These are phyloP conservation scores for Cremastinae sp. DNA, from an alignment of 2,888 invertebrate genomes.

Conservation along the genomic window DNA sequence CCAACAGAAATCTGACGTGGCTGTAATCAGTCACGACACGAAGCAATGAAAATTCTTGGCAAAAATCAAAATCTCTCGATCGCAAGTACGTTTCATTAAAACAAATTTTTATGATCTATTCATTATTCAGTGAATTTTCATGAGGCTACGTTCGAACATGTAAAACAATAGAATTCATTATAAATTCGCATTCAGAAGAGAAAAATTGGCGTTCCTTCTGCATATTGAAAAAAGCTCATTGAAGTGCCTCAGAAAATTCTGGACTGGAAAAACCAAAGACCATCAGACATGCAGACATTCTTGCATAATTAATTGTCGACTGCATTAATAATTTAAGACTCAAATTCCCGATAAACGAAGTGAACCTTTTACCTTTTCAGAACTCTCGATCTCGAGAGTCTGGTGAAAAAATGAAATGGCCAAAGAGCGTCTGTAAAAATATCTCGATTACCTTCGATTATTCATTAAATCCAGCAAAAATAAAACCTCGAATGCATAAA, in stretches of 20 bases:
- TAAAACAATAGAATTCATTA: neutral
- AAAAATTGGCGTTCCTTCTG: neutral
- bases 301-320: constrained; percentile 26
- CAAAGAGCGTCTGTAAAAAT: neutral
- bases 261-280: neutral
- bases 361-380: constrained; percentile 6
- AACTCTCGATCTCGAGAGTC: constrained; percentile 2
- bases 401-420: neutral
- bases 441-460: too few relatives aligned
- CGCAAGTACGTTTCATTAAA: constrained; percentile 11
- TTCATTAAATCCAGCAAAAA: too few relatives aligned
- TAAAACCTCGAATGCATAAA: neutral
- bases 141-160: neutral
- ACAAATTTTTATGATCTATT: constrained; percentile 9
- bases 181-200: neutral
- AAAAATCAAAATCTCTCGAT: constrained; percentile 22
- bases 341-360: constrained; percentile 23
- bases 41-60: constrained; percentile 12
- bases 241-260: constrained; percentile 2
- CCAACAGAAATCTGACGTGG: constrained; percentile 24
- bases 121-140: neutral
- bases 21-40: constrained; percentile 33
- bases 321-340: constrained; percentile 18
- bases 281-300: too few relatives aligned
- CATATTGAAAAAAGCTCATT: neutral